Conservation (phyloP, 2,888 invertebrate species). For the Tetheella fluctuosa region DNA sequence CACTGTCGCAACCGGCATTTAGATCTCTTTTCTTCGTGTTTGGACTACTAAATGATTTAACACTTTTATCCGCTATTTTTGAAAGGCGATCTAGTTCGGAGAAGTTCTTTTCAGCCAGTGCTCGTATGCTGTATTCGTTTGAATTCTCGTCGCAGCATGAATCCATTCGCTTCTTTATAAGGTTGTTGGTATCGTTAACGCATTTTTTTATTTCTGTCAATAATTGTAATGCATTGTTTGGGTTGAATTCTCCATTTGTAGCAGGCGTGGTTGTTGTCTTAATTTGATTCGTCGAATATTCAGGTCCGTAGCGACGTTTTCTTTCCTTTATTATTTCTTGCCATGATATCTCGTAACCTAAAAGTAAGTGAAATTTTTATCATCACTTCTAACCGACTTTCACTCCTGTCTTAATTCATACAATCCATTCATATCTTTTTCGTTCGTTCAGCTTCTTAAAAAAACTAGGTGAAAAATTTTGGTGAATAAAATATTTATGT, state of each 20-base stretch:
- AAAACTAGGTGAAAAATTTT: background rate
- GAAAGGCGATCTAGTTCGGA: conserved; percentile 74
- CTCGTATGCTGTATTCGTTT: conserved; percentile 64
- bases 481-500: background rate
- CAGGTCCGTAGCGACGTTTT: conserved; percentile 79
- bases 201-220: conserved; percentile 74
- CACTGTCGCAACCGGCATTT: conserved; percentile 73
- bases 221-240: conserved; percentile 66
- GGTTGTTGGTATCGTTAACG: conserved; percentile 75
- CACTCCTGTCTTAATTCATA: too few species aligned
- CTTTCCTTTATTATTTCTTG: conserved; percentile 86
- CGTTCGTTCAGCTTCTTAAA: background rate
- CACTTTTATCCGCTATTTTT: conserved; percentile 76
- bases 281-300: conserved; percentile 35
- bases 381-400: background rate
- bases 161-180: conserved; percentile 73
- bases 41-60: conserved; percentile 71
- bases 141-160: conserved; percentile 31
- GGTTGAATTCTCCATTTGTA: conserved; percentile 50
- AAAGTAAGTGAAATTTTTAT: conserved; percentile 40
- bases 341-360: conserved; percentile 87
- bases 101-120: conserved; percentile 76
- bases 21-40: conserved; percentile 65
- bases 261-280: conserved; percentile 36
- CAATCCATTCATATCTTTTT: background rate